Conservation (phyloP, 2,113 vertebrate genomes). For the Macheiramphus alcinus region DNA sequence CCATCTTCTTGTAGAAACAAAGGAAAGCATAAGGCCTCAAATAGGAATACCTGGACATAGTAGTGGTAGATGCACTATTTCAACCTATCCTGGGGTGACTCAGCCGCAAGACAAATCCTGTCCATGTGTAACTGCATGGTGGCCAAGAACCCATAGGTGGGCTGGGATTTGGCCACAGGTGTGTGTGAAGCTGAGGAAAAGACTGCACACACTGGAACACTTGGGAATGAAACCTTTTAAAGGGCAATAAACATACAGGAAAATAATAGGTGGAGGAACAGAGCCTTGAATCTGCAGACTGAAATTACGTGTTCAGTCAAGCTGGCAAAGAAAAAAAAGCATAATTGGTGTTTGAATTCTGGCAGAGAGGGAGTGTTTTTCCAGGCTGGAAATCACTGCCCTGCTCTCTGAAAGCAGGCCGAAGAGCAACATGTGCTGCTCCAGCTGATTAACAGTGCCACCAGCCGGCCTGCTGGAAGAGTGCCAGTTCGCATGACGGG, state of each 20-base stretch:
- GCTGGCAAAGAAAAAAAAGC: background rate
- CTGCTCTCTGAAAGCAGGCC: background rate
- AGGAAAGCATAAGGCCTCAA: background rate
- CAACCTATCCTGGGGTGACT: background rate
- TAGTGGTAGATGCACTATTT: background rate
- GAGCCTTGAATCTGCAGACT: background rate
- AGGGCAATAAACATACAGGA: background rate
- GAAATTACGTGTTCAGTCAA: background rate
- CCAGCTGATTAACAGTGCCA: slow-evolving; percentile 50
- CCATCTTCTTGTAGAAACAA: background rate
- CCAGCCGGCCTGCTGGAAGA: slow-evolving; percentile 34
- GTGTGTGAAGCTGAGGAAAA: background rate
- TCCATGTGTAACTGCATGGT: background rate
- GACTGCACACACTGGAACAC: background rate
- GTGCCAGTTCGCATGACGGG: background rate
- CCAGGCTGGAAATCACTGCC: background rate
- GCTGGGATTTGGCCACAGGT: background rate
- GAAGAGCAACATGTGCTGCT: background rate
- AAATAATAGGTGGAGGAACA: background rate
- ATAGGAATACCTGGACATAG: background rate
- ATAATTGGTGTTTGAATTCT: background rate
- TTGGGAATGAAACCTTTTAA: background rate
- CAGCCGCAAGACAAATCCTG: background rate
- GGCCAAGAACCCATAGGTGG: background rate
- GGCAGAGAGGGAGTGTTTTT: background rate